These are phyloP conservation scores for Hoplias malabaricus DNA, from an alignment of 2,113 vertebrate species.

Conservation along the genomic window DNA sequence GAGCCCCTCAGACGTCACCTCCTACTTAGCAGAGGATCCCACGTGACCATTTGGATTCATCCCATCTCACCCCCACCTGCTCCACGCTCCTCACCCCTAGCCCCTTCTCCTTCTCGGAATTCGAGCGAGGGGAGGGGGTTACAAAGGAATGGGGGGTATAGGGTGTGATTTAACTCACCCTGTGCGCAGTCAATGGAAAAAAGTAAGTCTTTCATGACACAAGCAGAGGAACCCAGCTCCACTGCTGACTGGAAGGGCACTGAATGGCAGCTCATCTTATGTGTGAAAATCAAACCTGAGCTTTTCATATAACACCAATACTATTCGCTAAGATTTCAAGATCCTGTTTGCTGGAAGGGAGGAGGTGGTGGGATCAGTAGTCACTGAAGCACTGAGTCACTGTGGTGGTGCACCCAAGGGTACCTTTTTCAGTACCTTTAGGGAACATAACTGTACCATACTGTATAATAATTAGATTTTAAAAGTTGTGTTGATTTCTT, in stretches of 20 bases:
- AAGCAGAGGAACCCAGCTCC: neutral
- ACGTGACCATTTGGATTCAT: slow-evolving; percentile 66
- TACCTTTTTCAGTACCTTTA: no score
- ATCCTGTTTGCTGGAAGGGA: no score
- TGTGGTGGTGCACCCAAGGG: no score
- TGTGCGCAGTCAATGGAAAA: slow-evolving; percentile 38
- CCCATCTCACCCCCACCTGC: slow-evolving; percentile 12
- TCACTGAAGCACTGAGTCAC: no score
- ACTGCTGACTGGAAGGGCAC: neutral
- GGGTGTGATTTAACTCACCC: slow-evolving; percentile 53
- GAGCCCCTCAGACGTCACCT: slow-evolving; percentile 71
- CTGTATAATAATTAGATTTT: no score
- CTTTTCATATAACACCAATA: neutral
- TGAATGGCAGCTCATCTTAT: neutral
- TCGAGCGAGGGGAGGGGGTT: neutral
- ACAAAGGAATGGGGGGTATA: slow-evolving; percentile 17
- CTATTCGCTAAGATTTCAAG: neutral
- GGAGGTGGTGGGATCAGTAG: neutral
- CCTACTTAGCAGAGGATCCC: slow-evolving; percentile 67
- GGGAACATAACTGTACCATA: no score
- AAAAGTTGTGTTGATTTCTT: no score
- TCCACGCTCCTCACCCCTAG: slow-evolving; percentile 16
- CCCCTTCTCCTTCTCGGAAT: neutral
- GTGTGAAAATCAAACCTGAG: neutral
- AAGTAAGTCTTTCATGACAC: neutral